Evolutionary conservation across 1,140 invertebrate species (phyloP).

Genomic region (Eubasilissa regina): DNA sequence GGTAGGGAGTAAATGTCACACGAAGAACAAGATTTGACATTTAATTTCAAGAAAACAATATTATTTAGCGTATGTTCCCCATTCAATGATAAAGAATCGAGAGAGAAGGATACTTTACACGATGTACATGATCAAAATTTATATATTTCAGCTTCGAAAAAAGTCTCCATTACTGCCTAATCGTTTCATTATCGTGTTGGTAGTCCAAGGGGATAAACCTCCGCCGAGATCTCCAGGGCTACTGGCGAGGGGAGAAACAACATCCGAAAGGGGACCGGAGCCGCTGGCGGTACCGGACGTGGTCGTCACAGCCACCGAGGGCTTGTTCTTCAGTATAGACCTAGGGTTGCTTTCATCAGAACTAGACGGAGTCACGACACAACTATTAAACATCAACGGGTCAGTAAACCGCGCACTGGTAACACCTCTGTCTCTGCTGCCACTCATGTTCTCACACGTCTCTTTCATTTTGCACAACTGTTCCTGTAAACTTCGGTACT

Average conservation of each 20-base stretch:
- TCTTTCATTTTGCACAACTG: slow-evolving; percentile 85
- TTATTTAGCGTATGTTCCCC: too few relatives aligned
- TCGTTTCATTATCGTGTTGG: slow-evolving; percentile 43
- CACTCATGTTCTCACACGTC: slow-evolving; percentile 78
- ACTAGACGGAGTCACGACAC: slow-evolving; percentile 57
- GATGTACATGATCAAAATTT: not conserved
- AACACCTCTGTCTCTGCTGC: slow-evolving; percentile 70
- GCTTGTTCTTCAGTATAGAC: slow-evolving; percentile 73
- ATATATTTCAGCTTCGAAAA: slow-evolving; percentile 58
- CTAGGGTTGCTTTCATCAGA: slow-evolving; percentile 69
- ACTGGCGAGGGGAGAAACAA: slow-evolving; percentile 68
- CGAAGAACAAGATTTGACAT: too few relatives aligned
- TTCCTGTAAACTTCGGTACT: slow-evolving; percentile 82
- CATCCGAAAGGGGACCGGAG: slow-evolving; percentile 64
- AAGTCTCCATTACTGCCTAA: slow-evolving; percentile 53
- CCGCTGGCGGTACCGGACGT: slow-evolving; percentile 64
- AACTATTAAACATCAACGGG: slow-evolving; percentile 65
- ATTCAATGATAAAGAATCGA: too few relatives aligned
- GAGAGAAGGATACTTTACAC: too few relatives aligned
- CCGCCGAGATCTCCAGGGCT: slow-evolving; percentile 65
- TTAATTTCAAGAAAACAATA: too few relatives aligned
- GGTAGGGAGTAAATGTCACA: too few relatives aligned
- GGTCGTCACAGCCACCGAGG: slow-evolving; percentile 71
- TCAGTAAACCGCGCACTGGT: slow-evolving; percentile 64
- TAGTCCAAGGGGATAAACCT: slow-evolving; percentile 44